Evolutionary conservation across 2,888 invertebrate species (phyloP), one percentile per base, ranked within the genome.

Genomic region (Azorinus chamasolen): DNA sequence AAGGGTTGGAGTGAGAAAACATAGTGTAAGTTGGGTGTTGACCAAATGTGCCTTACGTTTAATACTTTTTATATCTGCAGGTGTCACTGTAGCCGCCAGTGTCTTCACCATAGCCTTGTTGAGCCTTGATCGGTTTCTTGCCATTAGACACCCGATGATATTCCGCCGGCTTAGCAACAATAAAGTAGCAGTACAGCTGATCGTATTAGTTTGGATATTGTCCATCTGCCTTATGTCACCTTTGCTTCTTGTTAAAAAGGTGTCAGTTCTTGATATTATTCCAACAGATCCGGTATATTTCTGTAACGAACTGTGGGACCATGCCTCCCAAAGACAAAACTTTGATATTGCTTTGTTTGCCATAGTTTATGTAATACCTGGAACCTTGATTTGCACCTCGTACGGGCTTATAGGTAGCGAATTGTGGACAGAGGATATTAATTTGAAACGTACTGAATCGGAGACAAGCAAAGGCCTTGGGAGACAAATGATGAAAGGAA

Each of bases 91-190:
- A 2, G 95, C 96, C 0, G 95, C 96, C 0, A 96, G 96, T 88
- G 95, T 96, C 58, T 96, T 96, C 91, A 96, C 96, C 0, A 96
- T 96, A 85, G 96, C 96, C 0, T 95, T 96, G 0, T 96, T 96
- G 95, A 96, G 96, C 5, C 94, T 96, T 69, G 96, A 96, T 92
- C 94, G 96, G 61, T 89, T 87, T 48, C 82, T 91, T 12, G 96
- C 96, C 62, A 96, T 96, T 89, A 95, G 96, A 32, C 96, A 96
- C 89, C 96, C 96, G 0, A 95, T 96, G 82, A 95, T 95, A 0
- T 95, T 96, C 84, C 95, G 96, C 25, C 95, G 96, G 91, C 95
- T 96, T 90, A 96, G 96, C 69, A 96, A 95, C 68, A 94, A 95
- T 32, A 94, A 95, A 14, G 95, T 95, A 1, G 96, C 96, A 0